Evolutionary conservation across 2,888 invertebrate species (phyloP).

Genomic region (Teleiodes luculella): DNA sequence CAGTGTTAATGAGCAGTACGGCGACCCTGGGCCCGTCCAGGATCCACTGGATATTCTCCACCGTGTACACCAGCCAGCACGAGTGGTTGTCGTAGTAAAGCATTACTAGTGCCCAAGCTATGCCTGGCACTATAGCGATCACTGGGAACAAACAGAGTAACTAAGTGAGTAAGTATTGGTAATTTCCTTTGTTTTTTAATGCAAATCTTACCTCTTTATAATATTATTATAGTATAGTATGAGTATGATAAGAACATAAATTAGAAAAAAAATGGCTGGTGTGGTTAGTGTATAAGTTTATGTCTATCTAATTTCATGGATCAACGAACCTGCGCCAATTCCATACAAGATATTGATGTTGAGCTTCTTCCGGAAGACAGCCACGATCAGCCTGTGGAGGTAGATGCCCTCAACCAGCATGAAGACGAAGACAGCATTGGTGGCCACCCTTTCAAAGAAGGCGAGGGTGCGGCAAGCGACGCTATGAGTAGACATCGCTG

Average conservation of each 20-base stretch:
- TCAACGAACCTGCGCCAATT: slow-evolving; percentile 58
- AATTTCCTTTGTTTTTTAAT: too few relatives aligned
- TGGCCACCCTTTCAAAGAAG: slow-evolving; percentile 73
- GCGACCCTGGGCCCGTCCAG: slow-evolving; percentile 79
- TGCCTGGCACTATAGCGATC: slow-evolving; percentile 70
- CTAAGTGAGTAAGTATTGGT: too few relatives aligned
- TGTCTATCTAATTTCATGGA: background rate
- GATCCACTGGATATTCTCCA: slow-evolving; percentile 78
- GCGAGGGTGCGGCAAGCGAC: slow-evolving; percentile 76
- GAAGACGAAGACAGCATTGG: slow-evolving; percentile 81
- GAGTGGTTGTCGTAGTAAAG: slow-evolving; percentile 67
- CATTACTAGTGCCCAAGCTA: slow-evolving; percentile 77
- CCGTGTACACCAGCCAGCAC: slow-evolving; percentile 81
- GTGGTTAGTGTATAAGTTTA: too few relatives aligned
- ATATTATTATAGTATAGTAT: too few relatives aligned
- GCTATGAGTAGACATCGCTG: slow-evolving; percentile 72
- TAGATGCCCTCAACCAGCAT: slow-evolving; percentile 84
- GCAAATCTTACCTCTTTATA: too few relatives aligned
- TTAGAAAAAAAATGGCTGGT: too few relatives aligned
- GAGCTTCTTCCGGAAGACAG: slow-evolving; percentile 79
- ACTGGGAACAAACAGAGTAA: slow-evolving; percentile 36
- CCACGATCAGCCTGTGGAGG: slow-evolving; percentile 82
- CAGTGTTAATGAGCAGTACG: slow-evolving; percentile 77
- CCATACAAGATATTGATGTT: slow-evolving; percentile 67
- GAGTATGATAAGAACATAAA: too few relatives aligned